These are phyloP conservation scores for Lycaon pictus DNA, from an alignment of 2,113 vertebrate species.

Conservation along the genomic window DNA sequence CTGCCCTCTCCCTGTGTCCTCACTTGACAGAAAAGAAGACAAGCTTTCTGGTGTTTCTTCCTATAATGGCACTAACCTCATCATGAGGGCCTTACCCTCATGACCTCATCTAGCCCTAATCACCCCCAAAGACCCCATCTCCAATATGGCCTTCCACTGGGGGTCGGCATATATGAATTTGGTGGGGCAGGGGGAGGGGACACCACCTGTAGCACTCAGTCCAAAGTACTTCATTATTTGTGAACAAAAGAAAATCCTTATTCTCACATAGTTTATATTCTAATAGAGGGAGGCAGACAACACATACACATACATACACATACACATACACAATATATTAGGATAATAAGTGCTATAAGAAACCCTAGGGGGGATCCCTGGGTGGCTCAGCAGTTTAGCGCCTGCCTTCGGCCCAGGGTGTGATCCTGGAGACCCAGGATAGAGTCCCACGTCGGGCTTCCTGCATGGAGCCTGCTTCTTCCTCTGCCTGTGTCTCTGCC, in stretches of 20 bases:
- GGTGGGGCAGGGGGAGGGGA: no score
- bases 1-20: not conserved
- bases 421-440: no score
- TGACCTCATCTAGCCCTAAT: not conserved
- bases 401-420: no score
- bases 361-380: not conserved
- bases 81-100: not conserved
- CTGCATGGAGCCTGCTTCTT: no score
- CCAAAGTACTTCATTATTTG: not conserved
- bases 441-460: no score
- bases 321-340: no score
- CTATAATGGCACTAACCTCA: not conserved
- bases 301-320: not conserved
- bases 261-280: not conserved
- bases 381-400: no score
- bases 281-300: not conserved
- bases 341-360: not conserved
- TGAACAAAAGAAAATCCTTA: not conserved
- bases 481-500: no score
- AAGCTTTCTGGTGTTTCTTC: not conserved
- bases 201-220: not conserved
- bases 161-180: not conserved
- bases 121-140: not conserved
- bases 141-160: not conserved
- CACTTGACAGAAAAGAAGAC: not conserved